Evolutionary conservation across 2,888 invertebrate genomes (phyloP).

Genomic region (Petrolisthes manimaculis): DNA sequence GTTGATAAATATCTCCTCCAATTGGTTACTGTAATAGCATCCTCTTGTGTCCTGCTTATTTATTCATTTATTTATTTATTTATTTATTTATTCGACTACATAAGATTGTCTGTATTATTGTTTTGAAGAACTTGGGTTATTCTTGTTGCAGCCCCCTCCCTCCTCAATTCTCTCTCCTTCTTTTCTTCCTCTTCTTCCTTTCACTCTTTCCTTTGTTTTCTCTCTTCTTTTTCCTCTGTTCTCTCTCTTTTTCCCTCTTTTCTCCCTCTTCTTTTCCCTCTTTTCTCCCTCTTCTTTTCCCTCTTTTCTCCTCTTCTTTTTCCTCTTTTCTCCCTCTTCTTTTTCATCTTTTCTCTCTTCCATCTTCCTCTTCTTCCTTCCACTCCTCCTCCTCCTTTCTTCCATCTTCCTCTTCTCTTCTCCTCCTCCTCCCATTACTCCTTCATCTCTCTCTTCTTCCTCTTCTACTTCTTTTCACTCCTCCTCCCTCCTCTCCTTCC

Average conservation of each 20-base stretch:
- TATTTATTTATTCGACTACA: too few relatives aligned
- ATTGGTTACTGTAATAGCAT: too few relatives aligned
- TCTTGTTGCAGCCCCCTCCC: too few relatives aligned
- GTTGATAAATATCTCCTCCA: too few relatives aligned
- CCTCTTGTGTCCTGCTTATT: too few relatives aligned
- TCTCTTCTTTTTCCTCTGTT: too few relatives aligned
- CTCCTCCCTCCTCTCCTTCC: slow-evolving; percentile 10
- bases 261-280: not conserved
- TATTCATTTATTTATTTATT: too few relatives aligned
- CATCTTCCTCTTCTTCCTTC: too few relatives aligned
- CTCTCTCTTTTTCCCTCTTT: not conserved
- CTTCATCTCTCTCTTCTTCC: not conserved
- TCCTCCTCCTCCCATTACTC: not conserved
- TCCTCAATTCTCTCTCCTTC: not conserved
- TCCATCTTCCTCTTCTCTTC: not conserved
- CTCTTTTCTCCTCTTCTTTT: not conserved
- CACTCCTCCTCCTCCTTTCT: too few relatives aligned
- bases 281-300: not conserved
- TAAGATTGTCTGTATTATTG: too few relatives aligned
- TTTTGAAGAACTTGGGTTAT: too few relatives aligned
- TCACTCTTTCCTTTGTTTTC: not conserved
- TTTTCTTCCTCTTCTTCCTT: not conserved
- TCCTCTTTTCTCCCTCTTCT: not conserved
- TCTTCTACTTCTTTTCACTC: not conserved
- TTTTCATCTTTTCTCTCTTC: not conserved